Conservation (phyloP, 1,140 invertebrate genomes). For the Camponotus pennsylvanicus region DNA sequence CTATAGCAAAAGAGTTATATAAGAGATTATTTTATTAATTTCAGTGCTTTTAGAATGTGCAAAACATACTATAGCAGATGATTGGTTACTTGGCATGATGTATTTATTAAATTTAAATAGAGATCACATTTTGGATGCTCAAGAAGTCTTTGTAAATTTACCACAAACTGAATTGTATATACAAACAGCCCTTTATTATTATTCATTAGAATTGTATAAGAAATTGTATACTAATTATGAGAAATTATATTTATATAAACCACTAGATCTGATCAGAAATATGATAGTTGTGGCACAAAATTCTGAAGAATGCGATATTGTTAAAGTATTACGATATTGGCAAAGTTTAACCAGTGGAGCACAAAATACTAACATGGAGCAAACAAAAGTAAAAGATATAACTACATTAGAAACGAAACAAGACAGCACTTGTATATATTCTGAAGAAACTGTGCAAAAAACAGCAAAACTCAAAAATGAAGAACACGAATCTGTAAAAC, state of each 20-base stretch:
- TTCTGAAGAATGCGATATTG: conserved; percentile 66
- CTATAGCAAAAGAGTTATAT: conserved; percentile 19
- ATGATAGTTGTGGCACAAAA: conserved; percentile 66
- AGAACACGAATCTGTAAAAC: conserved; percentile 23
- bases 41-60: conserved; percentile 83
- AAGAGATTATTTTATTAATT: conserved; percentile 60
- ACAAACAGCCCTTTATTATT: conserved; percentile 82
- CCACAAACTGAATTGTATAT: conserved; percentile 76
- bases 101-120: conserved; percentile 81
- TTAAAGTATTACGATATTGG: conserved; percentile 70
- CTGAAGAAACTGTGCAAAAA: background rate
- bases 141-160: conserved; percentile 78
- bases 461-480: background rate
- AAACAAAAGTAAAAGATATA: conserved; percentile 2
- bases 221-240: conserved; percentile 65
- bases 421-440: background rate
- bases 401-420: background rate
- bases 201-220: conserved; percentile 79
- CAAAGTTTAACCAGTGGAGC: conserved; percentile 38
- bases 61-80: conserved; percentile 80
- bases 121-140: conserved; percentile 65
- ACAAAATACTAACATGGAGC: conserved; percentile 30
- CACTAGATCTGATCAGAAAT: conserved; percentile 77
- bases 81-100: conserved; percentile 81
- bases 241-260: conserved; percentile 78